A percentile compares a stretch with the other conserved stretches of the same genome.
Evolutionary conservation across 1,140 invertebrate species (phyloP).

Genomic region (Microplitis mediator): DNA sequence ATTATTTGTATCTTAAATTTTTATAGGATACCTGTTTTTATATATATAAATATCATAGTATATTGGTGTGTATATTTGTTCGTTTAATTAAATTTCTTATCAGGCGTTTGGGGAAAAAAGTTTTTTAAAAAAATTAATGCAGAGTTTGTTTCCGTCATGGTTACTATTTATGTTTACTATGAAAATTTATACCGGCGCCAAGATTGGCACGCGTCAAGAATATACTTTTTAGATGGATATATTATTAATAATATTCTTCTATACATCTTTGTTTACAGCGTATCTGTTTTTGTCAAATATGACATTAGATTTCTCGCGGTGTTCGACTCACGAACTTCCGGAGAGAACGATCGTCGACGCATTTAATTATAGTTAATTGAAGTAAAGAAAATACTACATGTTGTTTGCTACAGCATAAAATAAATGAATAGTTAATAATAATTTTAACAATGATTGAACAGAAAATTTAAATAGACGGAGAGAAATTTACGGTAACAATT

Average conservation of each 20-base stretch:
- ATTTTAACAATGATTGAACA: too few relatives aligned
- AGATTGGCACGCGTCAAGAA: constrained; percentile 7
- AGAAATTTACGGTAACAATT: too few relatives aligned
- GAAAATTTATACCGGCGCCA: background rate
- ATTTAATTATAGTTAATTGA: background rate
- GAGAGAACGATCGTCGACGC: background rate
- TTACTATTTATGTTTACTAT: background rate
- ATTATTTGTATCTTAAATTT: background rate
- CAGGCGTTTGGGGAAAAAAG: background rate
- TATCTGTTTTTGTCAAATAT: background rate
- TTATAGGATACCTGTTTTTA: background rate
- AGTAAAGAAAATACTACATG: background rate
- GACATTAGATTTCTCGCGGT: background rate
- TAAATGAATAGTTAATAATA: too few relatives aligned
- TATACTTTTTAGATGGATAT: background rate
- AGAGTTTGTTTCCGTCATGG: background rate
- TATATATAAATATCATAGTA: too few relatives aligned
- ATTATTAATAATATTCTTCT: background rate
- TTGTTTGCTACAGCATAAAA: too few relatives aligned
- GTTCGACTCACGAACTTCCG: constrained; percentile 3
- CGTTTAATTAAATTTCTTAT: background rate
- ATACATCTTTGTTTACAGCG: background rate
- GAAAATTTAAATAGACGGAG: too few relatives aligned
- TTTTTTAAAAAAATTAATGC: background rate
- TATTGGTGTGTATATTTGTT: background rate